phyloP scores from a whole-genome alignment of 2,113 vertebrate genomes.

The Xiphias gladius region DNA sequence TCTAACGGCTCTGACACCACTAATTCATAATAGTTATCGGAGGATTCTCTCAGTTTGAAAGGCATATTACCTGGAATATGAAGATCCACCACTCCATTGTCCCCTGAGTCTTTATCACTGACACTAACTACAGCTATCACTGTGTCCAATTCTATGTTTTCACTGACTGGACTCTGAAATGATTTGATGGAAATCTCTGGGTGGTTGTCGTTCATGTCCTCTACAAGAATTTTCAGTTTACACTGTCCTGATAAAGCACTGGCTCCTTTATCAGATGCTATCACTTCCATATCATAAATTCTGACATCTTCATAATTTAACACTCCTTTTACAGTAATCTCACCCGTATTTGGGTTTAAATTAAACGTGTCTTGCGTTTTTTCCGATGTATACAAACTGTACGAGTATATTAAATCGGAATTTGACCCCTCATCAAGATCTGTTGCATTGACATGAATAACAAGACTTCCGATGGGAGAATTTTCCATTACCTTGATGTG shows the following conservation, averaged over 20 bases:
- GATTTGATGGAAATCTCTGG: conserved; percentile 82
- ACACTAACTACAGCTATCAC: conserved; percentile 82
- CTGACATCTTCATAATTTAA: conserved; percentile 84
- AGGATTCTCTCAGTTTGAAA: conserved; percentile 76
- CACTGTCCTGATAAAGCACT: conserved; percentile 73
- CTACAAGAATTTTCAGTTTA: conserved; percentile 75
- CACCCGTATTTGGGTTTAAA: conserved; percentile 80
- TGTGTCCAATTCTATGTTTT: conserved; percentile 68
- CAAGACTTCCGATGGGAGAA: conserved; percentile 60
- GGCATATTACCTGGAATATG: conserved; percentile 68
- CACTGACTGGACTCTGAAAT: conserved; percentile 73
- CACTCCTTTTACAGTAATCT: conserved; percentile 75
- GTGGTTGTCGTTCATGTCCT: conserved; percentile 84
- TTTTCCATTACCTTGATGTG: conserved; percentile 62
- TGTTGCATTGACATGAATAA: conserved; percentile 59
- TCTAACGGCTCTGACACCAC: conserved; percentile 77
- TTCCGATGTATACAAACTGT: conserved; percentile 76
- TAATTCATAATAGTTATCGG: conserved; percentile 80
- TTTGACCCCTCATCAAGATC: conserved; percentile 66
- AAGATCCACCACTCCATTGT: conserved; percentile 78
- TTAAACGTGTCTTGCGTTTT: conserved; percentile 73
- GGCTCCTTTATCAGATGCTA: conserved; percentile 74
- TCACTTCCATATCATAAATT: conserved; percentile 75
- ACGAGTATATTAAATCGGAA: conserved; percentile 77
- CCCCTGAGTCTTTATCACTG: conserved; percentile 78